Conservation (phyloP, 2,797 vertebrate species). For the Cephalopachus bancanus region DNA sequence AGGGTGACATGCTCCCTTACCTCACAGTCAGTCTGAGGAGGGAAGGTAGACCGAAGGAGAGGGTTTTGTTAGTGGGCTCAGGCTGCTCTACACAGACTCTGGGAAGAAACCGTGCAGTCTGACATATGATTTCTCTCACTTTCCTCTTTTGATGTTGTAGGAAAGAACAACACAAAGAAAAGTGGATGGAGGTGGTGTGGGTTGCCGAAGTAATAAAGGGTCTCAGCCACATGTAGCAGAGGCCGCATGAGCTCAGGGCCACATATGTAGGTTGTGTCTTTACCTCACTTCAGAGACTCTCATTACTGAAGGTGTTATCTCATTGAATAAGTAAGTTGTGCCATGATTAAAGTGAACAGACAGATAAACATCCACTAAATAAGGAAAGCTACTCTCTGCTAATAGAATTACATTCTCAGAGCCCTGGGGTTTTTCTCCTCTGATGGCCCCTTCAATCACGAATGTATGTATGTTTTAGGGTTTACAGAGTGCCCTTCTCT, state of each 20-base stretch:
- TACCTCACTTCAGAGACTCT: neutral
- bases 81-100: fast-evolving
- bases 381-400: neutral
- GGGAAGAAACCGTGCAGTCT: fast-evolving
- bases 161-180: neutral
- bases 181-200: fast-evolving
- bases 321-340: neutral
- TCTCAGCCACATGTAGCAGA: neutral
- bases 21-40: neutral
- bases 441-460: fast-evolving
- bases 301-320: neutral
- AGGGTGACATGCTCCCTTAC: neutral
- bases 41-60: too few species aligned
- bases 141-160: neutral
- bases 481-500: neutral
- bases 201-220: fast-evolving
- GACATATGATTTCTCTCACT: fast-evolving
- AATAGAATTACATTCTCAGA: fast-evolving
- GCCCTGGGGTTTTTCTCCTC: neutral
- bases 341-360: neutral
- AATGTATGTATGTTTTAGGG: neutral
- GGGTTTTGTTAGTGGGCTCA: too few species aligned
- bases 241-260: neutral
- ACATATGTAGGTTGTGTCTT: neutral
- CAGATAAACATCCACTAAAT: fast-evolving